Percentiles rank a stretch among this genome's conserved stretches.
phyloP scores from a whole-genome alignment of 2,888 invertebrate species.

The Agonopterix heracliana region DNA sequence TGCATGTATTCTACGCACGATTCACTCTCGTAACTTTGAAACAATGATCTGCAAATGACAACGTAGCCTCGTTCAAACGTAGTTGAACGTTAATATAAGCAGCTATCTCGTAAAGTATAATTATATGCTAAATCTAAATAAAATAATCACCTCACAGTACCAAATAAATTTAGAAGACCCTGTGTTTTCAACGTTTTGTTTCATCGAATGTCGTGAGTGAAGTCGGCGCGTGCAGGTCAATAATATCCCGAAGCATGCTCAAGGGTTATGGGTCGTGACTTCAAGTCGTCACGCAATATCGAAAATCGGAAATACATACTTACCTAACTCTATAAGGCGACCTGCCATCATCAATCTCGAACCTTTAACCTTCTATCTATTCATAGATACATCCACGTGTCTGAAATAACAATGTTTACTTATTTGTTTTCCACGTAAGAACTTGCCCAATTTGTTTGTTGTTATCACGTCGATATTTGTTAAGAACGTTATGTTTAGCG shows the following conservation, averaged over 20 bases:
- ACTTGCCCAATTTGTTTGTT: too few species aligned
- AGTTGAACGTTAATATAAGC: too few species aligned
- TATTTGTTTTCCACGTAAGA: too few species aligned
- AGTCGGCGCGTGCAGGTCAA: constrained; percentile 29
- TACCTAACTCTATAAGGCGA: constrained; percentile 46
- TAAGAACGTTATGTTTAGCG: too few species aligned
- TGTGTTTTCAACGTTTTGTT: constrained; percentile 5
- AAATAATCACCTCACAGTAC: too few species aligned
- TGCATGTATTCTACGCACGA: too few species aligned
- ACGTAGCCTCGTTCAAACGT: too few species aligned
- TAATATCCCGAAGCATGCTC: constrained; percentile 33
- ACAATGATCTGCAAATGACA: too few species aligned
- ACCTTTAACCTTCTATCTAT: background rate
- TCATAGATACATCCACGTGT: background rate
- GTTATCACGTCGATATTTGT: too few species aligned
- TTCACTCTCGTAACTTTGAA: background rate
- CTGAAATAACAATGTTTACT: background rate
- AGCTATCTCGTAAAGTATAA: too few species aligned
- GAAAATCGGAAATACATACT: constrained; percentile 27
- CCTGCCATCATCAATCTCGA: constrained; percentile 47
- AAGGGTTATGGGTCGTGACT: constrained; percentile 36
- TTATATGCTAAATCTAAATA: too few species aligned
- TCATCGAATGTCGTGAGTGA: constrained; percentile 16
- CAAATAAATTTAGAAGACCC: too few species aligned
- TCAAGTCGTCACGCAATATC: constrained; percentile 53